These are phyloP conservation scores for Pedetes capensis DNA, from an alignment of 2,113 vertebrate species.

Conservation along the genomic window DNA sequence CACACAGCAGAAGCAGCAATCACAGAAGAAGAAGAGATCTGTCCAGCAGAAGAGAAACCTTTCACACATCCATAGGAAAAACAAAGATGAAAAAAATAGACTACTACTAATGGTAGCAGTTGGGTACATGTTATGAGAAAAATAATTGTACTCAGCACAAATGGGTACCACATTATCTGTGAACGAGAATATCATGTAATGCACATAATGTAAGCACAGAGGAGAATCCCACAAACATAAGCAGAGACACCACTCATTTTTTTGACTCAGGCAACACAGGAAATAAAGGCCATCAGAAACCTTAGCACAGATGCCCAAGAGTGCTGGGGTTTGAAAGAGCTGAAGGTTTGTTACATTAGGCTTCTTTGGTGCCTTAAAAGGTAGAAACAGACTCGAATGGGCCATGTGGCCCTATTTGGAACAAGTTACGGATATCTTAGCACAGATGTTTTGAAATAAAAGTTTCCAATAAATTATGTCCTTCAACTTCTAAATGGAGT, in stretches of 20 bases:
- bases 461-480: neutral
- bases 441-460: neutral
- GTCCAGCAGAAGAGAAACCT: slow-evolving; percentile 32
- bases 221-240: neutral
- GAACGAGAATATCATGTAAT: neutral
- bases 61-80: slow-evolving; percentile 1
- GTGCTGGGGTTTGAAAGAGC: neutral
- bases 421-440: neutral
- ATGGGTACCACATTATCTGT: neutral
- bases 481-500: neutral
- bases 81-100: neutral
- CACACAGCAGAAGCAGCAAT: slow-evolving; percentile 52
- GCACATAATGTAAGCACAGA: neutral
- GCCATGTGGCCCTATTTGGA: neutral
- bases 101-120: neutral
- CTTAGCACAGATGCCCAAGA: neutral
- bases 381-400: neutral
- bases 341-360: neutral
- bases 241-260: neutral
- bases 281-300: neutral
- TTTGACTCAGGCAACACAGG: neutral
- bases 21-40: slow-evolving; percentile 75
- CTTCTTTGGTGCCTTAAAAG: neutral
- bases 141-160: neutral
- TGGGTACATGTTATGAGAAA: neutral